These are phyloP conservation scores for Cyanoderma ruficeps DNA, from an alignment of 2,113 vertebrate species.

Conservation along the genomic window DNA sequence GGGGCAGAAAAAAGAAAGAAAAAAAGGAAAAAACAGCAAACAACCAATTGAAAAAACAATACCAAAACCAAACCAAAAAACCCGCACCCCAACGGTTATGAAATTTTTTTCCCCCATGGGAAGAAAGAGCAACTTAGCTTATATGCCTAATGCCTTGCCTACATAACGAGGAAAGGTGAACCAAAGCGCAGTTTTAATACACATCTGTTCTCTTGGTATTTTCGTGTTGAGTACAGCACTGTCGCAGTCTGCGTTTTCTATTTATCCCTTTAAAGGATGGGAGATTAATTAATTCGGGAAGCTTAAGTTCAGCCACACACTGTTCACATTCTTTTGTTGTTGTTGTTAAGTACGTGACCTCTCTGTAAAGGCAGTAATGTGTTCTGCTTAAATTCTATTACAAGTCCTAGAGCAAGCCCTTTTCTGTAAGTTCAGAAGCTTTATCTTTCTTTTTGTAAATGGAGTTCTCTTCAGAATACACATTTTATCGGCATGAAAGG, in stretches of 20 bases:
- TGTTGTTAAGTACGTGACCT: background rate
- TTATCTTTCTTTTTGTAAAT: background rate
- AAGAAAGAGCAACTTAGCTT: background rate
- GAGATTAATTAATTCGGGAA: background rate
- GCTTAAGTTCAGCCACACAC: background rate
- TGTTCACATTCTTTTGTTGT: background rate
- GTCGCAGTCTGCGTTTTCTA: background rate
- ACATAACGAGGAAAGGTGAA: background rate
- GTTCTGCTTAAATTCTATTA: background rate
- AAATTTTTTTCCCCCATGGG: background rate
- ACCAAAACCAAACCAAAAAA: background rate
- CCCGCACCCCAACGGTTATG: fast-evolving
- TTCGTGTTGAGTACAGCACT: background rate
- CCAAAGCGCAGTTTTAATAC: background rate
- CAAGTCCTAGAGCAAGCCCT: background rate
- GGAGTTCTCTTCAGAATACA: background rate
- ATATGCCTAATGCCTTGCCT: background rate
- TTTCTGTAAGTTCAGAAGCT: background rate
- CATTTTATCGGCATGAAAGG: background rate
- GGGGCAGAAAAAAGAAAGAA: background rate
- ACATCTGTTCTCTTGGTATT: background rate
- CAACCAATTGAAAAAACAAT: background rate
- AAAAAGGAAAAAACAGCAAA: too few relatives aligned
- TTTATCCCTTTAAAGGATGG: background rate
- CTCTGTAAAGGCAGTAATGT: background rate